These are phyloP conservation scores for Microtus richardsoni DNA, from an alignment of 2,113 vertebrate genomes.

Conservation along the genomic window DNA sequence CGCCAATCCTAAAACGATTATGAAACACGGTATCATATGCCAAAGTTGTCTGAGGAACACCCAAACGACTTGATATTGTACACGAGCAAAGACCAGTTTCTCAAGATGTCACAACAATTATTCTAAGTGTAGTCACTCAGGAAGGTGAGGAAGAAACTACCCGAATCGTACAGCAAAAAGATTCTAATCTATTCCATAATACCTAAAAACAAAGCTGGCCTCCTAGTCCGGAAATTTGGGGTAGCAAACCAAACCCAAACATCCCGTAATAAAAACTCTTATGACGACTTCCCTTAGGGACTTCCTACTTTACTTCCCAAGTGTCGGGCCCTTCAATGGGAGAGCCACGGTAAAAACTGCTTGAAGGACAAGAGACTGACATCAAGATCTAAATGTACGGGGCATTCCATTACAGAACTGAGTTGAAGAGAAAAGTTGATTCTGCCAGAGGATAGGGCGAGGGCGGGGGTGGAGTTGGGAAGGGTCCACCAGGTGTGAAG, in stretches of 20 bases:
- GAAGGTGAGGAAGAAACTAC: neutral
- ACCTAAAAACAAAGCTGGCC: constrained; percentile 2
- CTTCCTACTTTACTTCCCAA: constrained; percentile 8
- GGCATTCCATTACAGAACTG: neutral
- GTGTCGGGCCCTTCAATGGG: neutral
- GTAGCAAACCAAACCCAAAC: constrained; percentile 22
- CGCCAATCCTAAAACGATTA: constrained; percentile 37
- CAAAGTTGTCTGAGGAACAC: constrained; percentile 50
- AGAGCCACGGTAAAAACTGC: neutral
- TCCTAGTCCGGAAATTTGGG: neutral
- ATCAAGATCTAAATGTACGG: neutral
- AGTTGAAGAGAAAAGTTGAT: constrained; percentile 53
- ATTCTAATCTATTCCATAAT: neutral
- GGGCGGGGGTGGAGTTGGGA: neutral
- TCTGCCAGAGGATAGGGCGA: neutral
- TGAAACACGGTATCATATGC: constrained; percentile 39
- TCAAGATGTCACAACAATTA: constrained; percentile 51
- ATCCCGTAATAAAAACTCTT: constrained; percentile 42
- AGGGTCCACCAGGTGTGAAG: neutral
- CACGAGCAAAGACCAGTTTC: constrained; percentile 50
- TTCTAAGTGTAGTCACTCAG: neutral
- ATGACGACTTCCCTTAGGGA: constrained; percentile 37
- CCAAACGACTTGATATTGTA: constrained; percentile 33
- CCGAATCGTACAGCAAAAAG: neutral
- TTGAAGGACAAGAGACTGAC: neutral